Evolutionary conservation across 2,888 invertebrate species (phyloP), one percentile per base, ranked within the genome.

Genomic region (Limnephilus auricula): DNA sequence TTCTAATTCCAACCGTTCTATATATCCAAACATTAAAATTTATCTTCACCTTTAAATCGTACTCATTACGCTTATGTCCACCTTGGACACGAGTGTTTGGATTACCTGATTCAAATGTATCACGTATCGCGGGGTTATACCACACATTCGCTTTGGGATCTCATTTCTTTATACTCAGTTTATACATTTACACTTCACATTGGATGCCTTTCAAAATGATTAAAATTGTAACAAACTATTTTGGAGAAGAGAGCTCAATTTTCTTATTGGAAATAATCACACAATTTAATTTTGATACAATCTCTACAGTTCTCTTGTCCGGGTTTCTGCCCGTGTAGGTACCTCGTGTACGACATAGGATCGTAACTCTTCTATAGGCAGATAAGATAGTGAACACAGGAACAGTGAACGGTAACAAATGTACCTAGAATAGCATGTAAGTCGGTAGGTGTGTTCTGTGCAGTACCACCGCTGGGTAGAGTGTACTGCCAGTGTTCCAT

Each of bases 401-500:
- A 83, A 84, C 90, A 37, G 90, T 34, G 85, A 90, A 90, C 90
- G 92, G 92, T 90, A 90, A 92, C 92, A 92, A 92, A 92, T 92
- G 92, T 92, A 86, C 90, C 85, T 90, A 86, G 90, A 79, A 89
- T 90, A 85, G 79, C 90, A 92, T 92, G 92, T 92, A 82, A 88
- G 91, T 79, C 87, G 89, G 65, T 65, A 65, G 65, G 65, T 65
- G 65, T 65, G 65, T 65, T 13, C 45, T 15, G 45, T 45, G 45
- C 45, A 65, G 65, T 65, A 65, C n/a, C 25, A 65, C 65, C 65
- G 65, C 65, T 65, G 65, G 50, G 18, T 65, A n/a, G 9, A 65
- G 65, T 65, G 65, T 65, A 65, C 65, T 65, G 65, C 65, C 65
- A 9, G 65, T 65, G 65, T 65, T 25, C 9, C 25, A 25, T 65